Evolutionary conservation across 2,888 invertebrate species (phyloP).

Genomic region (Pomacea canaliculata): DNA sequence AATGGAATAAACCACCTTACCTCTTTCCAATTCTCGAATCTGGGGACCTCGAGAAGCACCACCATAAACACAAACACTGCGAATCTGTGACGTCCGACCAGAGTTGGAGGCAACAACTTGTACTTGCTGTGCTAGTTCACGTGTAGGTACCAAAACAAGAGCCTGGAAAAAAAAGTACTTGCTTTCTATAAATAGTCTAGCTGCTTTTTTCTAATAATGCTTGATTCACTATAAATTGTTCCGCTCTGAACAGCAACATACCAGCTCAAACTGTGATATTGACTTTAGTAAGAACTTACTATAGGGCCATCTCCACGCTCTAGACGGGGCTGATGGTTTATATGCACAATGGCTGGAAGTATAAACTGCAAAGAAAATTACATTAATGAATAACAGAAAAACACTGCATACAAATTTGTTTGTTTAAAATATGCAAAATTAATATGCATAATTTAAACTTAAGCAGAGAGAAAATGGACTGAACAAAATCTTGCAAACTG

Average conservation of each 20-base stretch:
- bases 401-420: neutral
- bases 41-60: slow-evolving; percentile 96
- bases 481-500: neutral
- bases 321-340: slow-evolving; percentile 88
- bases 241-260: too few relatives aligned
- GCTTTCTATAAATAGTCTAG: too few relatives aligned
- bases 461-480: neutral
- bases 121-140: slow-evolving; percentile 78
- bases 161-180: slow-evolving; percentile 45
- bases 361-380: slow-evolving; percentile 71
- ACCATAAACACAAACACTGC: slow-evolving; percentile 96
- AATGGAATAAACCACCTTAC: slow-evolving; percentile 38
- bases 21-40: slow-evolving; percentile 70
- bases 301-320: slow-evolving; percentile 93
- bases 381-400: neutral
- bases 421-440: neutral
- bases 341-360: slow-evolving; percentile 91
- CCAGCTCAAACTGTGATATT: too few relatives aligned
- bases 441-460: neutral
- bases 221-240: neutral
- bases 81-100: slow-evolving; percentile 85
- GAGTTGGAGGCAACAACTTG: slow-evolving; percentile 93
- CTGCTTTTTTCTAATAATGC: neutral
- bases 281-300: slow-evolving; percentile 58
- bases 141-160: slow-evolving; percentile 82